Evolutionary conservation across 2,888 invertebrate species (phyloP).

Genomic region (Selenia dentaria): DNA sequence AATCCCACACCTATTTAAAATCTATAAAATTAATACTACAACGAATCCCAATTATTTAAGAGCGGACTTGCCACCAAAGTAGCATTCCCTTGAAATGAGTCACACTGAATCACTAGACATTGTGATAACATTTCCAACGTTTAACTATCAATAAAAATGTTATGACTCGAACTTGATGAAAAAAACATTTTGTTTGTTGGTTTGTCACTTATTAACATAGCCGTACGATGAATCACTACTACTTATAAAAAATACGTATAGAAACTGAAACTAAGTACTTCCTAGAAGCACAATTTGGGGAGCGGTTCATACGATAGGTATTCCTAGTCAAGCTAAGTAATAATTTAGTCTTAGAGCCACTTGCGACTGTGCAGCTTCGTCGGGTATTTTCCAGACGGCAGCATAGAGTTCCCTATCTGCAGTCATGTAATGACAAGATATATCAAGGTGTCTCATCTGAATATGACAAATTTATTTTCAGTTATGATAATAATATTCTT

Average conservation of each 20-base stretch:
- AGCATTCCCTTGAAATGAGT: slow-evolving; percentile 32
- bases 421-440: too few relatives aligned
- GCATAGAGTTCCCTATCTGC: too few relatives aligned
- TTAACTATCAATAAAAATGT: slow-evolving; percentile 22
- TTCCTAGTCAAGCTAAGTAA: too few relatives aligned
- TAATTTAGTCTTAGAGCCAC: too few relatives aligned
- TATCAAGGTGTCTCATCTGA: too few relatives aligned
- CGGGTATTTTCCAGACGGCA: too few relatives aligned
- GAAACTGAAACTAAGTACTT: too few relatives aligned
- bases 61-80: slow-evolving; percentile 27
- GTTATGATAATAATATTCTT: slow-evolving; percentile 7
- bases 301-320: too few relatives aligned
- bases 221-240: too few relatives aligned
- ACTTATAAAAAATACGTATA: too few relatives aligned
- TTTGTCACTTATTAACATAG: not conserved
- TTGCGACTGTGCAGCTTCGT: too few relatives aligned
- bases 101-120: slow-evolving; percentile 30
- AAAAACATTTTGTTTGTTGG: not conserved
- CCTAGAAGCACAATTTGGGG: too few relatives aligned
- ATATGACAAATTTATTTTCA: not conserved
- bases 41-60: slow-evolving; percentile 30
- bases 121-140: slow-evolving; percentile 21
- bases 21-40: slow-evolving; percentile 23
- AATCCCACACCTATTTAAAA: slow-evolving; percentile 16
- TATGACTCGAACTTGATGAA: not conserved